These are phyloP conservation scores for Cryptocephalus primarius DNA, from an alignment of 2,888 invertebrate genomes.

Conservation along the genomic window DNA sequence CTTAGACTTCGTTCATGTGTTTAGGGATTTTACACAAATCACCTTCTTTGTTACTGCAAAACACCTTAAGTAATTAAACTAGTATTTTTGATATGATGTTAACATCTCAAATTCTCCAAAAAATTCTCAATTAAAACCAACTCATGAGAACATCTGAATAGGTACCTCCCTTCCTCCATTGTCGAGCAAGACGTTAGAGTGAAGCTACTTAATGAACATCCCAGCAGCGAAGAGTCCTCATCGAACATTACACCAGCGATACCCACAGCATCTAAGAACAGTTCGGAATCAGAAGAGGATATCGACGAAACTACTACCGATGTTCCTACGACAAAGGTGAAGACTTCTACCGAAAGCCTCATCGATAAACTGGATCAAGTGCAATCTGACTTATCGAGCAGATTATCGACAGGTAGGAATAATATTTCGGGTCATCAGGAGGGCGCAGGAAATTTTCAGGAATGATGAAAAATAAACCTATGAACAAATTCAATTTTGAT, in stretches of 20 bases:
- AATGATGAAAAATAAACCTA: no score
- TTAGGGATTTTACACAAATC: no score
- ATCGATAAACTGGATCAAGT: slow-evolving; percentile 78
- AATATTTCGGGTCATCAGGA: background rate
- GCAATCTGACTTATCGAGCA: slow-evolving; percentile 73
- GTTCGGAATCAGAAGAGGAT: slow-evolving; percentile 4
- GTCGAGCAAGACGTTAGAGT: slow-evolving; percentile 67
- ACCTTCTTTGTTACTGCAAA: no score
- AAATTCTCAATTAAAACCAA: no score
- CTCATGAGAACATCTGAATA: background rate
- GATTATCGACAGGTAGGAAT: slow-evolving; percentile 48
- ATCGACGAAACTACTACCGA: slow-evolving; percentile 19
- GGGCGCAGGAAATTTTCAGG: no score
- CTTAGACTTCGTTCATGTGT: no score
- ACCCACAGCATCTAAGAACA: slow-evolving; percentile 4
- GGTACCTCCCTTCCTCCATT: slow-evolving; percentile 64
- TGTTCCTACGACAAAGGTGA: slow-evolving; percentile 20
- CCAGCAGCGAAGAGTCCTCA: slow-evolving; percentile 16
- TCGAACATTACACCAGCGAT: slow-evolving; percentile 6
- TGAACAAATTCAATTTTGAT: no score
- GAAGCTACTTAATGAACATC: slow-evolving; percentile 49
- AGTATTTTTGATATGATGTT: no score
- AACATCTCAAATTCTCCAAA: no score
- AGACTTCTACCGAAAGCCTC: slow-evolving; percentile 68
- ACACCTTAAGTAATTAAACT: no score